Conservation (phyloP, 2,888 invertebrate species). For the Leistus spinibarbis region DNA sequence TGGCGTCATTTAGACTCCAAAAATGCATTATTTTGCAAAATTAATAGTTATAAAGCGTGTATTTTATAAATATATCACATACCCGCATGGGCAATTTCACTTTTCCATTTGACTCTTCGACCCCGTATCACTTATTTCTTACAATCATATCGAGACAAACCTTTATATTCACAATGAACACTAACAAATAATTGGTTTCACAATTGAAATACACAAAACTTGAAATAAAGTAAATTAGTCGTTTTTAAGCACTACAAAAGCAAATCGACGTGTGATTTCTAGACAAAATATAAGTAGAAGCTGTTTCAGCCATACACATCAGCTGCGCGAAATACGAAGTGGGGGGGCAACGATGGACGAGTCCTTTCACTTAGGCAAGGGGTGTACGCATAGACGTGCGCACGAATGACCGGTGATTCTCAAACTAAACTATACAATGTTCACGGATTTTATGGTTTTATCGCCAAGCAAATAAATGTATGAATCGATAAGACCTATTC, state of each 20-base stretch:
- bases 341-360: slow-evolving; percentile 21
- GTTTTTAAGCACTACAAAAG: neutral
- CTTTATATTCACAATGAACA: neutral
- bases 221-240: neutral
- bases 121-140: slow-evolving; percentile 11
- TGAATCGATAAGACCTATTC: neutral
- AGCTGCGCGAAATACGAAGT: slow-evolving; percentile 9
- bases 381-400: slow-evolving; percentile 8
- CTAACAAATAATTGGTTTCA: neutral
- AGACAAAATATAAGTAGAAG: neutral
- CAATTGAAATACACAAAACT: neutral
- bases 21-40: neutral
- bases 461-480: neutral
- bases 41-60: slow-evolving; percentile 2
- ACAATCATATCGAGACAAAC: neutral
- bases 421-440: slow-evolving; percentile 7
- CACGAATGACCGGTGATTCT: slow-evolving; percentile 2
- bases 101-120: slow-evolving; percentile 26
- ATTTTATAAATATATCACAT: slow-evolving; percentile 12
- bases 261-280: neutral
- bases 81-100: slow-evolving; percentile 31
- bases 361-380: slow-evolving; percentile 15
- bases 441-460: neutral
- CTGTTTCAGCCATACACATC: slow-evolving; percentile 15
- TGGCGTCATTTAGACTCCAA: slow-evolving; percentile 7